These are phyloP conservation scores for Clusia tigrina DNA, from an alignment of 2,888 invertebrate species.

Conservation along the genomic window DNA sequence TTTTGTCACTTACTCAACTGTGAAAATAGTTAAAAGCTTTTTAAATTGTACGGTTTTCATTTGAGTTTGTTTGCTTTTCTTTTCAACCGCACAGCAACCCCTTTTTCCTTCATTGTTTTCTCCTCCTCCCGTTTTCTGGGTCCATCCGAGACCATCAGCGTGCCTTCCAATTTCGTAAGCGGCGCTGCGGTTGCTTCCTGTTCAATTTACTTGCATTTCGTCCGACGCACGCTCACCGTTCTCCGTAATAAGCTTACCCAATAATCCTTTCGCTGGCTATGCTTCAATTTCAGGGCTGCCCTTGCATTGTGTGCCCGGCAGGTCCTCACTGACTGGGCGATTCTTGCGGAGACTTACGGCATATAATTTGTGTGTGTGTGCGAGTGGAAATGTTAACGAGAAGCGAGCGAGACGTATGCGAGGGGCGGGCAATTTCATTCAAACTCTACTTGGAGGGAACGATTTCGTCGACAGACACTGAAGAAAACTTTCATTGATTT, in stretches of 20 bases:
- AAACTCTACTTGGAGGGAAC: too few species aligned
- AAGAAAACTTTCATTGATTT: too few species aligned
- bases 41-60: not conserved
- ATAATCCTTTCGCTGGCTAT: not conserved
- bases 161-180: not conserved
- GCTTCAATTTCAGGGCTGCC: not conserved
- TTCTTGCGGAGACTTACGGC: not conserved
- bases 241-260: constrained; percentile 4
- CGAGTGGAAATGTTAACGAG: constrained; percentile 27
- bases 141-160: not conserved
- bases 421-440: too few species aligned
- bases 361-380: not conserved
- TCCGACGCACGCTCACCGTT: not conserved
- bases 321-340: too few species aligned
- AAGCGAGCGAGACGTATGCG: constrained; percentile 17
- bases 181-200: not conserved
- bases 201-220: constrained; percentile 1
- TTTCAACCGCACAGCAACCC: not conserved
- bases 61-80: not conserved
- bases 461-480: too few species aligned
- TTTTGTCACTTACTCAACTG: not conserved
- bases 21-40: constrained; percentile 10
- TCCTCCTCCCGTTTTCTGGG: not conserved
- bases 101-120: not conserved
- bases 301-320: too few species aligned